Percentiles rank a stretch among this genome's conserved stretches.
Conservation (phyloP, 2,888 invertebrate genomes). For the Tachina fera region DNA sequence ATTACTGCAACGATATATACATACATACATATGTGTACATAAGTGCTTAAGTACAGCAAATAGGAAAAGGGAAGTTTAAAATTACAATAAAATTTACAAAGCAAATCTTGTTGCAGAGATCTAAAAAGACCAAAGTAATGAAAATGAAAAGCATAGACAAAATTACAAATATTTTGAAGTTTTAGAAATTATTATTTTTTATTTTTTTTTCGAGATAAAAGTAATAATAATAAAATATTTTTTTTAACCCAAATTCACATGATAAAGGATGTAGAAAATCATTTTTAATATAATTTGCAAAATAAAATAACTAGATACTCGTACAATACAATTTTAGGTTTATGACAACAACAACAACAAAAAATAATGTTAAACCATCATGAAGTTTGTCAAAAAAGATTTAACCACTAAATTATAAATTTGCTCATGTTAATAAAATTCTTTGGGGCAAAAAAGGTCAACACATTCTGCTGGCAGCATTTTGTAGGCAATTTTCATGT, state of each 20-base stretch:
- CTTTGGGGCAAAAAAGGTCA: not conserved
- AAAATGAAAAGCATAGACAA: not conserved
- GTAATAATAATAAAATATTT: not conserved
- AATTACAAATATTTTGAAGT: slow-evolving; percentile 1
- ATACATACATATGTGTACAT: too few species aligned
- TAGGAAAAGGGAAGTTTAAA: not conserved
- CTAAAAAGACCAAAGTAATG: not conserved
- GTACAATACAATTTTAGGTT: not conserved
- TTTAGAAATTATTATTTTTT: too few species aligned
- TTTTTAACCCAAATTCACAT: not conserved
- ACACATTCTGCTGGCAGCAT: not conserved
- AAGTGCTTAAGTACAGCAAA: too few species aligned
- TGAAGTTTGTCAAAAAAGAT: slow-evolving; percentile 1
- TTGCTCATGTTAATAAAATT: not conserved
- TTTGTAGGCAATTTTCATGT: not conserved
- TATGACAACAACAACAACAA: not conserved
- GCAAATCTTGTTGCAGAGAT: not conserved
- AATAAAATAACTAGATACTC: not conserved
- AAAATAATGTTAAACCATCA: not conserved
- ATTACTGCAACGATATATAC: too few species aligned
- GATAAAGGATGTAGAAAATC: not conserved
- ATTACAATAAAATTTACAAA: not conserved
- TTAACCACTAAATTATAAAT: not conserved
- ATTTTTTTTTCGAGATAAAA: not conserved
- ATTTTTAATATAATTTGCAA: not conserved